phyloP scores from a whole-genome alignment of 2,113 vertebrate species.

The Microcebus jonahi region DNA sequence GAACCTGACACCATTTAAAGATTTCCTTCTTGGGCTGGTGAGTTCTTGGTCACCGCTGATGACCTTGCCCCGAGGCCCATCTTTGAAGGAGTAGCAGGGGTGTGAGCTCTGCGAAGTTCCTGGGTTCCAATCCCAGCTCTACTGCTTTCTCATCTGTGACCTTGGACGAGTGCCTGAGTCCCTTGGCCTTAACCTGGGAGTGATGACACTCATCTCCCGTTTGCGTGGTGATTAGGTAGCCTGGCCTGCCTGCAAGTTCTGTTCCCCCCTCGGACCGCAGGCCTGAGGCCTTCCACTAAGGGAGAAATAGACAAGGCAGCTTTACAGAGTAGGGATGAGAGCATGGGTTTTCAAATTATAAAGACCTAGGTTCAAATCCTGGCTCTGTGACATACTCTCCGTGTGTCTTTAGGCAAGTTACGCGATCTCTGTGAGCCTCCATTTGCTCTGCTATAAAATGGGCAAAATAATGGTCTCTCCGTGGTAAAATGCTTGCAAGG shows the following conservation, averaged over 20 bases:
- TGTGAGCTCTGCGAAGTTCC: not conserved
- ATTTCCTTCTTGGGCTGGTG: slow-evolving; percentile 59
- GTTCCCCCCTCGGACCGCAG: not conserved
- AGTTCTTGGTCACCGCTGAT: not conserved
- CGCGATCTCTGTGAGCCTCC: not conserved
- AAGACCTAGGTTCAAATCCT: not conserved
- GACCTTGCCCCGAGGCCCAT: slow-evolving; percentile 3
- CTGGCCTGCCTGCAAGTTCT: not conserved
- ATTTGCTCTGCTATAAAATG: not conserved
- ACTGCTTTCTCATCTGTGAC: not conserved
- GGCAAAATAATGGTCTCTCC: not conserved
- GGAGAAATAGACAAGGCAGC: not conserved
- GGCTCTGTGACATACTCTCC: not conserved
- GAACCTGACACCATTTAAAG: not conserved
- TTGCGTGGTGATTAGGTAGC: not conserved
- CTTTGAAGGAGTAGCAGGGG: slow-evolving; percentile 40
- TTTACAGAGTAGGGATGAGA: not conserved
- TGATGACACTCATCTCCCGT: not conserved
- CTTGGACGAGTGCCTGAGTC: not conserved
- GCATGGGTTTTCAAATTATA: not conserved
- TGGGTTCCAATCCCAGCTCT: not conserved
- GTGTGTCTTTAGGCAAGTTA: not conserved
- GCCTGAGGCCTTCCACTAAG: not conserved
- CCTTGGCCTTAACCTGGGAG: not conserved
- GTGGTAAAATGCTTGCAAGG: not conserved